These are phyloP conservation scores for Pagrus major DNA, from an alignment of 2,113 vertebrate species.

Conservation along the genomic window DNA sequence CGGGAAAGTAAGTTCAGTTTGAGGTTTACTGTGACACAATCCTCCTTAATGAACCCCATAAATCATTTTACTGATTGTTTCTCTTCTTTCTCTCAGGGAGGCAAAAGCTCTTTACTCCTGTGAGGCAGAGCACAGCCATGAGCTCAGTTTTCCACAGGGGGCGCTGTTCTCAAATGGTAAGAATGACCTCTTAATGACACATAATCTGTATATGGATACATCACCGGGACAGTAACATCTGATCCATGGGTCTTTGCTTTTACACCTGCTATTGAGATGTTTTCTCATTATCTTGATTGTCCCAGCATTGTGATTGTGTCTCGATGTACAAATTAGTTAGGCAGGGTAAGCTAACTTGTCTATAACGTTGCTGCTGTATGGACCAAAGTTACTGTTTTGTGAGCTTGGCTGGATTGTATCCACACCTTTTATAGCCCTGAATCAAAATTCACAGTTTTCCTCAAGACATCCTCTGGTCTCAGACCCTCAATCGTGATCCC, in stretches of 20 bases:
- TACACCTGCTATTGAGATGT: background rate
- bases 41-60: background rate
- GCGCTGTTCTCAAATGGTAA: conserved; percentile 95
- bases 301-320: background rate
- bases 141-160: conserved; percentile 97
- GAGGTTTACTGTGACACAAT: background rate
- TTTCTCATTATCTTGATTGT: background rate
- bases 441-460: no score
- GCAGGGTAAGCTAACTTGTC: no score
- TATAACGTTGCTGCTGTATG: no score
- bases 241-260: background rate
- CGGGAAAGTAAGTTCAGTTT: conserved; percentile 73
- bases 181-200: conserved; percentile 32
- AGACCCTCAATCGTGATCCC: no score
- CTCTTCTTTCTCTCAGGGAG: conserved; percentile 84
- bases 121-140: conserved; percentile 95
- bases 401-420: no score
- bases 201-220: background rate
- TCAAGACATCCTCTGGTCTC: no score
- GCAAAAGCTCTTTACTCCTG: conserved; percentile 98
- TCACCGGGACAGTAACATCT: background rate
- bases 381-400: no score
- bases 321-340: background rate
- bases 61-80: background rate
- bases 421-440: no score